phyloP scores from a whole-genome alignment of 2,797 vertebrate species.

The Amblyopsis hoosieri region DNA sequence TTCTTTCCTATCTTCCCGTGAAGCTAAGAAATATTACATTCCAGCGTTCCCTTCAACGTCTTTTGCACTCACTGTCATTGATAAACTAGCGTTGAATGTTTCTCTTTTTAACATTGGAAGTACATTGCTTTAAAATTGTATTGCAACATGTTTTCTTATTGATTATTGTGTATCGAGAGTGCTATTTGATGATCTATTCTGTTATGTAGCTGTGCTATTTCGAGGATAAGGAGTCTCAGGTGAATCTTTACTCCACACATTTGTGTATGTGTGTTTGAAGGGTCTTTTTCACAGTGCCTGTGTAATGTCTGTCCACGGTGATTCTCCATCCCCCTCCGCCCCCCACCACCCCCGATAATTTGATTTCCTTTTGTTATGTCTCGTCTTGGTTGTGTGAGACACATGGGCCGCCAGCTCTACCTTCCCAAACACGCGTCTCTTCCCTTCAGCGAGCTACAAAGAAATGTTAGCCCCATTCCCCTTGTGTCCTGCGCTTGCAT shows the following conservation, averaged over 20 bases:
- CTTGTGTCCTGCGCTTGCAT: conserved; percentile 17
- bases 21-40: conserved; percentile 70
- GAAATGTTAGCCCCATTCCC: conserved; percentile 5
- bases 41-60: conserved; percentile 64
- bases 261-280: conserved; percentile 43
- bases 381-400: conserved; percentile 25
- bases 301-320: conserved; percentile 60
- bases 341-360: conserved; percentile 16
- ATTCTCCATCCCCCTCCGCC: conserved; percentile 30
- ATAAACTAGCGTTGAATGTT: conserved; percentile 49
- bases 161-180: conserved; percentile 58
- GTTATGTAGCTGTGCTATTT: conserved; percentile 63
- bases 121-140: conserved; percentile 67
- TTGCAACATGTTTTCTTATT: conserved; percentile 41
- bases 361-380: conserved; percentile 33
- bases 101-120: conserved; percentile 47
- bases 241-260: conserved; percentile 62
- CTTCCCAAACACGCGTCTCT: conserved; percentile 31
- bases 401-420: conserved; percentile 14
- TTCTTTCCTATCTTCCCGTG: conserved; percentile 54
- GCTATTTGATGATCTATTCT: conserved; percentile 53
- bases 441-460: conserved; percentile 7
- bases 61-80: conserved; percentile 74
- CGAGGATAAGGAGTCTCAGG: conserved; percentile 75
- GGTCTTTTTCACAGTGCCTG: conserved; percentile 55